phyloP scores from a whole-genome alignment of 2,888 invertebrate species.

The Choreutis nemorana region DNA sequence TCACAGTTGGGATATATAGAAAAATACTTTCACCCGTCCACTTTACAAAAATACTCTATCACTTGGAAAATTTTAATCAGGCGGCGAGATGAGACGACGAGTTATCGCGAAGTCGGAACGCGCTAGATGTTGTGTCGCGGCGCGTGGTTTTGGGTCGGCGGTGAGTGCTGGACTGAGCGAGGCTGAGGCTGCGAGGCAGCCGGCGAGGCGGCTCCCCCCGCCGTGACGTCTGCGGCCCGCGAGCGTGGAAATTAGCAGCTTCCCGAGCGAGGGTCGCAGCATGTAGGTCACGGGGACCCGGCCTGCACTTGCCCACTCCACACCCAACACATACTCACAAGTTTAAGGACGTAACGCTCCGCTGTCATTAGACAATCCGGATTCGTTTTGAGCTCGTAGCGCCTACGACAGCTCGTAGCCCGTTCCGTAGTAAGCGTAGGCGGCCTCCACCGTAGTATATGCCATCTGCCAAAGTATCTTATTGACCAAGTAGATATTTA shows the following conservation, averaged over 20 bases:
- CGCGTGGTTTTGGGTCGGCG: slow-evolving; percentile 42
- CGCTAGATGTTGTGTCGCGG: slow-evolving; percentile 27
- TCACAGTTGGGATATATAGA: slow-evolving; percentile 44
- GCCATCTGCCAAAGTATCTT: too few species aligned
- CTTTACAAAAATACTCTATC: slow-evolving; percentile 32
- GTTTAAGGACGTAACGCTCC: slow-evolving; percentile 58
- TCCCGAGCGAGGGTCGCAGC: slow-evolving; percentile 63
- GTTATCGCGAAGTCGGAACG: too few species aligned
- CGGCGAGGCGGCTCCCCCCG: slow-evolving; percentile 32
- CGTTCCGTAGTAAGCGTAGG: too few species aligned
- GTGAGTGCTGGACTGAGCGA: slow-evolving; percentile 51
- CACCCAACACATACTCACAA: slow-evolving; percentile 57
- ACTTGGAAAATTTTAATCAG: slow-evolving; percentile 35
- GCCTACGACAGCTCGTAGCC: slow-evolving; percentile 9
- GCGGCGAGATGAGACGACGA: slow-evolving; percentile 30
- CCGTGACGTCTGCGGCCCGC: slow-evolving; percentile 48
- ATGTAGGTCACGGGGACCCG: slow-evolving; percentile 65
- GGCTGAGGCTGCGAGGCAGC: slow-evolving; percentile 34
- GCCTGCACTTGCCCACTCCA: slow-evolving; percentile 58
- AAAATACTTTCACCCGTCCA: slow-evolving; percentile 42
- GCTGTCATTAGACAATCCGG: slow-evolving; percentile 33
- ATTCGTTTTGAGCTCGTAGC: slow-evolving; percentile 3
- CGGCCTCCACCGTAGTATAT: too few species aligned
- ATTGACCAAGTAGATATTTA: too few species aligned
- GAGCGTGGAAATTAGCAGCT: slow-evolving; percentile 65